These are phyloP conservation scores for Bimastos eiseni DNA, from an alignment of 2,888 invertebrate species.

Conservation along the genomic window DNA sequence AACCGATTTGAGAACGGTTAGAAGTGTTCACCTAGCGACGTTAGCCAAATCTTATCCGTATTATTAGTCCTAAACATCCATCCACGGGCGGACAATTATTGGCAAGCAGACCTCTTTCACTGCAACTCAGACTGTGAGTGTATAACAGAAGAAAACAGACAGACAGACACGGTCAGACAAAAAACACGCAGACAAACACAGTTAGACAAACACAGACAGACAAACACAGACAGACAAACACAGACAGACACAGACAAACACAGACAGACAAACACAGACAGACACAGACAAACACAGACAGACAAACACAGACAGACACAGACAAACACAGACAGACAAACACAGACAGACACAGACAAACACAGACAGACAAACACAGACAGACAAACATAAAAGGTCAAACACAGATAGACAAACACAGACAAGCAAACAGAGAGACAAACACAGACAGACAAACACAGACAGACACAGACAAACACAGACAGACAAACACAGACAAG, in stretches of 20 bases:
- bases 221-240: not conserved
- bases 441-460: no score
- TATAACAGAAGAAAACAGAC: not conserved
- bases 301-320: not conserved
- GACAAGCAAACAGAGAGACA: no score
- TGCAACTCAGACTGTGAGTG: not conserved
- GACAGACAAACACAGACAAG: no score
- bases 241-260: no score
- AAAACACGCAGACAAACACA: not conserved
- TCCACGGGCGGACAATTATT: not conserved
- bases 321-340: no score
- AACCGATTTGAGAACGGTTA: not conserved
- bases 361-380: no score
- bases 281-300: not conserved
- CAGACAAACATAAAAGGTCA: no score
- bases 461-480: no score
- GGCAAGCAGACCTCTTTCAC: not conserved
- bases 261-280: not conserved
- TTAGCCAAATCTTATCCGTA: slow-evolving; percentile 13
- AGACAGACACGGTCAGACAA: not conserved
- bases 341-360: no score
- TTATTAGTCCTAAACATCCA: not conserved
- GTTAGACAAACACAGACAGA: not conserved
- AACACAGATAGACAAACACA: no score
- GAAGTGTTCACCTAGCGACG: not conserved